Percentiles rank a stretch among this genome's conserved stretches.
Conservation (phyloP, 2,113 vertebrate species). For the Clarias gariepinus region DNA sequence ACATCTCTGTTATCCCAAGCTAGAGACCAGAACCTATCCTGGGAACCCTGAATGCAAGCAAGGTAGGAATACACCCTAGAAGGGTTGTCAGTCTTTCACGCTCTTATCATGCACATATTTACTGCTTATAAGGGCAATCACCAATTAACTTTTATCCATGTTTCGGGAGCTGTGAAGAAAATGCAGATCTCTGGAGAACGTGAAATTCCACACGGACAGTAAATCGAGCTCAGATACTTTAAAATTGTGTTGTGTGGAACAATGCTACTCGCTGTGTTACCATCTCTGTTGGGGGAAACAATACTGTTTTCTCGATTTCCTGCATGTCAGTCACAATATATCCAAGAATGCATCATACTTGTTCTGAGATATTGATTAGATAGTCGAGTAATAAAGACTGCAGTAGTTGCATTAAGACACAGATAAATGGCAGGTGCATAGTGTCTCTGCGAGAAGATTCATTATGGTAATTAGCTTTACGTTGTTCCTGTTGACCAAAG, state of each 20-base stretch:
- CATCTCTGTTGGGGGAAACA: background rate
- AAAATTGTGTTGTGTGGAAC: background rate
- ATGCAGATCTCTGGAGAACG: background rate
- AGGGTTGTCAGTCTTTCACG: background rate
- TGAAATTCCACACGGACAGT: background rate
- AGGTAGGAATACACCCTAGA: background rate
- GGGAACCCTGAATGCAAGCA: background rate
- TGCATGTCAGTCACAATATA: background rate
- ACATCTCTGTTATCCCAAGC: background rate
- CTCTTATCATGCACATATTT: background rate
- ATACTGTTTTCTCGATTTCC: background rate
- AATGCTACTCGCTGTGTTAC: background rate
- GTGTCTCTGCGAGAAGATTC: constrained; percentile 38
- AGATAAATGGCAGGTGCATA: constrained; percentile 38
- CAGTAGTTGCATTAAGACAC: constrained; percentile 38
- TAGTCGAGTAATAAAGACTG: constrained; percentile 1
- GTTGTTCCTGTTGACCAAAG: constrained; percentile 28
- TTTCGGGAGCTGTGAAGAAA: background rate
- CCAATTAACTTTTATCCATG: background rate
- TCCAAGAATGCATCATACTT: constrained; percentile 14
- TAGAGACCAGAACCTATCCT: background rate
- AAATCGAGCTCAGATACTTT: background rate
- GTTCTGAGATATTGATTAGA: constrained; percentile 43
- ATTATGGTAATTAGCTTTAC: constrained; percentile 48
- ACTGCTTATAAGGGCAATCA: background rate